Evolutionary conservation across 2,888 invertebrate genomes (phyloP), one percentile per base, ranked within the genome.

Genomic region (Drosophila neonasuta): DNA sequence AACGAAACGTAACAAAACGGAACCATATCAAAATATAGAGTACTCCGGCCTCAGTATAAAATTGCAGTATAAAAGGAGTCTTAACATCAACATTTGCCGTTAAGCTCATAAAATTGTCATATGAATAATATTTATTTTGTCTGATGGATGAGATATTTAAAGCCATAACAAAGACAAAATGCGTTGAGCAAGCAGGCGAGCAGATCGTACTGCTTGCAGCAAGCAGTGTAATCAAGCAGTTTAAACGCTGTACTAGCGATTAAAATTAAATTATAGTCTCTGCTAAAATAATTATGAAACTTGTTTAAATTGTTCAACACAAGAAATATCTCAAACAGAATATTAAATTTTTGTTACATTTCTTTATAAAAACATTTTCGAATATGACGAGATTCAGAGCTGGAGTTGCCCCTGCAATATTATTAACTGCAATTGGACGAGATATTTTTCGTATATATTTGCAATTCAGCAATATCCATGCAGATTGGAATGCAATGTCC

Each of bases 391-490:
- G 13, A 7, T 11, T 4, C 4, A 8, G 9, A 48, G 56, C 58
- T 62, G 24, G 6, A 24, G 24, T 24, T 24, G 24, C 1, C 24
- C 24, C 24, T 24, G 64, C 64, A 77, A 65, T 69, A 73, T 77
- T 73, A 73, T 77, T 68, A 69, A 77, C 74, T 77, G 74, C 69
- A 73, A 52, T 61, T 46, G 64, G 29, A 54, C 34, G 29, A 42
- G 50, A 34, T 24, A 45, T 55, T 44, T 42, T 30, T 42, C 17
- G n/a, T n/a, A 29, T 66, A 61, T 54, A 62, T 68, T 59, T 61
- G 52, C 55, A 68, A 73, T 75, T 63, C 30, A 39, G 44, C 74
- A 74, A 76, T 77, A 73, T 59, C 41, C 57, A 79, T 77, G 64
- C 68, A 68, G 46, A 36, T 50, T 24, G 61, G 52, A 10, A 50